A percentile compares a stretch with the other conserved stretches of the same genome.
Evolutionary conservation across 1,140 invertebrate genomes (phyloP).

Genomic region (Lepidurus arcticus): DNA sequence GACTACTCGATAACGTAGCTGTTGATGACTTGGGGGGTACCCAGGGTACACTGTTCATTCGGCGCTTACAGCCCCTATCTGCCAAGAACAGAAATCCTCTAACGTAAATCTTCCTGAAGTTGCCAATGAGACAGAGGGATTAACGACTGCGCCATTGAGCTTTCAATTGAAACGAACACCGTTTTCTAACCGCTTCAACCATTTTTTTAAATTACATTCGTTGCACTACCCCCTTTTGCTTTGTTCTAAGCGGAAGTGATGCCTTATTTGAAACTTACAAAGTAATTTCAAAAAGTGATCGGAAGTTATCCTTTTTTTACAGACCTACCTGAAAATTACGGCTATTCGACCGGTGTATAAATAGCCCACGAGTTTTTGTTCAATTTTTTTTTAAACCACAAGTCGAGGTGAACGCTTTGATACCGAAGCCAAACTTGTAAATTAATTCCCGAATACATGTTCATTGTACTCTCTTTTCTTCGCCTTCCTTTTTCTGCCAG

Average conservation of each 20-base stretch:
- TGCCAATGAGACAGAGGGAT: neutral
- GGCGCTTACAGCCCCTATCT: neutral
- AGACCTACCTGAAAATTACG: too few species aligned
- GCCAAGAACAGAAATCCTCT: neutral
- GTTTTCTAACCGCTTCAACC: neutral
- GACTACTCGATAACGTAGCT: neutral
- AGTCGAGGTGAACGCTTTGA: neutral
- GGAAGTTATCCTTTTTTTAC: too few species aligned
- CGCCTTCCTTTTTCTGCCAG: neutral
- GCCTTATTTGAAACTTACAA: too few species aligned
- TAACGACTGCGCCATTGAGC: neutral
- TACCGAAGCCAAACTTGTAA: neutral
- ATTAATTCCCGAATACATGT: neutral
- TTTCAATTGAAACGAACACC: neutral
- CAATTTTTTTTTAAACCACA: neutral
- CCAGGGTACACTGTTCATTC: constrained; percentile 9
- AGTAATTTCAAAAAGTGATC: too few species aligned
- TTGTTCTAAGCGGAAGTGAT: too few species aligned
- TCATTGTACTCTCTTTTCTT: neutral
- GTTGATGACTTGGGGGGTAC: neutral
- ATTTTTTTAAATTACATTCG: neutral
- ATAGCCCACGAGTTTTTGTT: too few species aligned
- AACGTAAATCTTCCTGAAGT: neutral
- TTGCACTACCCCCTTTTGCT: neutral
- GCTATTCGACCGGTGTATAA: too few species aligned